phyloP scores from a whole-genome alignment of 2,888 invertebrate genomes.

The Hetaerina titia region DNA sequence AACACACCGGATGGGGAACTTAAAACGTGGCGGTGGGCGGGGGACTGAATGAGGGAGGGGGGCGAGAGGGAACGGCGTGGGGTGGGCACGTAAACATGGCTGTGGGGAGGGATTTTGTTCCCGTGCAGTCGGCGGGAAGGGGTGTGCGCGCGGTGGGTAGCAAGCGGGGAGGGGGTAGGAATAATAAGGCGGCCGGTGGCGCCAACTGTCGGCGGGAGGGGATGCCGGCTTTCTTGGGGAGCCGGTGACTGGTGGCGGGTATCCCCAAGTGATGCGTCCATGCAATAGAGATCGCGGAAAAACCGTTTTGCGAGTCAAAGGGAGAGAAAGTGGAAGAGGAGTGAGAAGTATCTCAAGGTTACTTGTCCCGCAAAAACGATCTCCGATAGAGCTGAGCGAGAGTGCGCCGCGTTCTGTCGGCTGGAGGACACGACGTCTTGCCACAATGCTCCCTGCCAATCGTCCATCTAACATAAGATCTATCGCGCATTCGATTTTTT shows the following conservation, averaged over 20 bases:
- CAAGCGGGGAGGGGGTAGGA: background rate
- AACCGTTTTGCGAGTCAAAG: conserved; percentile 59
- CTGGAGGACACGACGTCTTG: background rate
- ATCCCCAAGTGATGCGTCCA: conserved; percentile 6
- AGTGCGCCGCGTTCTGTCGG: background rate
- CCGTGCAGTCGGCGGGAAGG: background rate
- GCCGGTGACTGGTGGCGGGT: conserved; percentile 44
- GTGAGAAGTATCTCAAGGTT: conserved; percentile 57
- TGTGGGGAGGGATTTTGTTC: background rate
- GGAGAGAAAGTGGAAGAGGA: conserved; percentile 36
- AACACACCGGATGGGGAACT: background rate
- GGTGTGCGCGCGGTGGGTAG: background rate
- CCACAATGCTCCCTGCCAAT: background rate
- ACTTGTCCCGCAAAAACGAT: conserved; percentile 61
- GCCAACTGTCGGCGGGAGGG: background rate
- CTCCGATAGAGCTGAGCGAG: conserved; percentile 9
- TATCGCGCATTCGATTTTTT: background rate
- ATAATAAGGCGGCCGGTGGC: background rate
- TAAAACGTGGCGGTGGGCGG: background rate
- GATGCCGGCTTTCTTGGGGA: background rate
- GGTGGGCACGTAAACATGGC: background rate
- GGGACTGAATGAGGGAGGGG: background rate
- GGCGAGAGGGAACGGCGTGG: background rate
- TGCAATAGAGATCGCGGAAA: background rate
- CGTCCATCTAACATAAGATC: background rate